Conservation (phyloP, 2,797 vertebrate genomes). For the Spondyliosoma cantharus region DNA sequence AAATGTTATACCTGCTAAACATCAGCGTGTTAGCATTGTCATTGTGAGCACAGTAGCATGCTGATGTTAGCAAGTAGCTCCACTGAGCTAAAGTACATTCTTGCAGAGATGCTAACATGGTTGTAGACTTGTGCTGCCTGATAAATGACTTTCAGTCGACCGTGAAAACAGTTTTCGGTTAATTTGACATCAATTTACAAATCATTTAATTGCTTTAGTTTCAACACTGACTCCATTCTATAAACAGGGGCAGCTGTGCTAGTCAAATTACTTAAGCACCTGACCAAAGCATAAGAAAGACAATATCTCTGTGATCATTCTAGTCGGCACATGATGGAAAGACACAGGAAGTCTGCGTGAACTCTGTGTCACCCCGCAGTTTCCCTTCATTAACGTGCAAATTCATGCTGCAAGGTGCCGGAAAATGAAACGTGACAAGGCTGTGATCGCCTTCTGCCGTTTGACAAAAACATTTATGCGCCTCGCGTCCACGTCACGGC, state of each 20-base stretch:
- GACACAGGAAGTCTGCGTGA: too few relatives aligned
- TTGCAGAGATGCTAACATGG: too few relatives aligned
- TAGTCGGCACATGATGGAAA: background rate
- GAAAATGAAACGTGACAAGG: slow-evolving; percentile 8
- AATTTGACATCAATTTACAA: background rate
- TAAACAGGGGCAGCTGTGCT: background rate
- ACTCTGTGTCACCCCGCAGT: background rate
- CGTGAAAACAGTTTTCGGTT: background rate
- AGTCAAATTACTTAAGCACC: background rate
- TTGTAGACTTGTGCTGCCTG: background rate
- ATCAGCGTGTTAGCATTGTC: too few relatives aligned
- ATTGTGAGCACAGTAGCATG: too few relatives aligned
- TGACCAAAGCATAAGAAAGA: background rate
- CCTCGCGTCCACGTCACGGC: background rate
- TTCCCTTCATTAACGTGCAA: slow-evolving; percentile 12
- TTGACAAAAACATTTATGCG: slow-evolving; percentile 15
- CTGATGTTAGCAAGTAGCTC: too few relatives aligned
- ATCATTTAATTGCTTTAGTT: background rate
- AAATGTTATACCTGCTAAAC: too few relatives aligned
- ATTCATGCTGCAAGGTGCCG: slow-evolving; percentile 10
- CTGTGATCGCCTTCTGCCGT: slow-evolving; percentile 7
- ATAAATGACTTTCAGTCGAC: background rate
- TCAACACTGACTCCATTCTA: background rate
- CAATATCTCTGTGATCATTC: background rate
- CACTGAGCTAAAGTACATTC: too few relatives aligned